phyloP scores from a whole-genome alignment of 2,888 invertebrate genomes.

The Monopis laevigella region DNA sequence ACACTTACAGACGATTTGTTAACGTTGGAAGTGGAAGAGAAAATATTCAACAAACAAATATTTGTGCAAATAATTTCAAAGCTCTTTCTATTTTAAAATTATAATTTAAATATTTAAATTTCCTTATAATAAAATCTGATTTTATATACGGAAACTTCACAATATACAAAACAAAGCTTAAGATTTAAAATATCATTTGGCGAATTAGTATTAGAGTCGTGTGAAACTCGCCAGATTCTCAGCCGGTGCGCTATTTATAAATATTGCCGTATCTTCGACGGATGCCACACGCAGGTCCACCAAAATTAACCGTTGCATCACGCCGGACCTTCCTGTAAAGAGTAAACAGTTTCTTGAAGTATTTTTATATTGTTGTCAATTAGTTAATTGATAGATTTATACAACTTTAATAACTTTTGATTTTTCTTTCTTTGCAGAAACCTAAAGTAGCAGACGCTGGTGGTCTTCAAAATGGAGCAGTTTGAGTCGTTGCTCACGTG shows the following conservation, averaged over 20 bases:
- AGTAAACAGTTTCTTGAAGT: neutral
- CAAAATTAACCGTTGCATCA: conserved; percentile 25
- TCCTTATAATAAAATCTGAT: too few species aligned
- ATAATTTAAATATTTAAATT: too few species aligned
- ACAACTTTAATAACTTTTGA: neutral
- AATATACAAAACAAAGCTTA: too few species aligned
- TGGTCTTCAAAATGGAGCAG: conserved; percentile 80
- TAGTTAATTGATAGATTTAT: neutral
- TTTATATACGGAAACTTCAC: too few species aligned
- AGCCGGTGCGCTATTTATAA: conserved; percentile 29
- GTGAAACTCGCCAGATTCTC: conserved; percentile 25
- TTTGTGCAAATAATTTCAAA: too few species aligned
- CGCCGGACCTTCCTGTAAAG: neutral
- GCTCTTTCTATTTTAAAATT: too few species aligned
- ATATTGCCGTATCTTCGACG: conserved; percentile 25
- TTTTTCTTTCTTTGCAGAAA: conserved; percentile 34
- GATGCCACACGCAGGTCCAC: conserved; percentile 25
- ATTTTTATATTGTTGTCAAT: neutral
- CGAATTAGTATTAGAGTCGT: conserved; percentile 23
- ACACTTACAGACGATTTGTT: too few species aligned
- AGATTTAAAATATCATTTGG: too few species aligned
- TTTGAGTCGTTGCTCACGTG: conserved; percentile 98
- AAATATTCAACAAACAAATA: too few species aligned
- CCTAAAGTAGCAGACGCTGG: conserved; percentile 34
- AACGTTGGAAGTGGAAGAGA: too few species aligned